Conservation (phyloP, 1,140 invertebrate species). For the Temnothorax nylanderi region DNA sequence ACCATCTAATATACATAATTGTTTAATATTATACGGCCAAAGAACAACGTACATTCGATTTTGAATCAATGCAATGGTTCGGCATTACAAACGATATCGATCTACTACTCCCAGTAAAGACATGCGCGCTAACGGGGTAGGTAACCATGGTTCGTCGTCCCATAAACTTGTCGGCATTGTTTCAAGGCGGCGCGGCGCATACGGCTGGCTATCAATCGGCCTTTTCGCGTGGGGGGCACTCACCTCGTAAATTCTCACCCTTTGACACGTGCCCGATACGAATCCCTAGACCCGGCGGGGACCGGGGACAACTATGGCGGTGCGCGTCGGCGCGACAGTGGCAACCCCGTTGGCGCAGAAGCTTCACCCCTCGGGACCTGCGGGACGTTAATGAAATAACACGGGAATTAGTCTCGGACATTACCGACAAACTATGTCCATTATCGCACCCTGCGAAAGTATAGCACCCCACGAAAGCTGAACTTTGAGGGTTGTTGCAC, state of each 20-base stretch:
- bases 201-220: conserved; percentile 77
- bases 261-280: conserved; percentile 84
- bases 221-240: conserved; percentile 75
- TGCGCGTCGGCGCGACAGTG: conserved; percentile 64
- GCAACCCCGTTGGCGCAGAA: conserved; percentile 62
- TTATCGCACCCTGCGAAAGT: conserved; percentile 78
- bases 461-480: conserved; percentile 56
- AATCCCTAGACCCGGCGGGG: conserved; percentile 68
- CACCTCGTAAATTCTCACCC: conserved; percentile 85
- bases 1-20: background rate
- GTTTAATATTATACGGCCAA: conserved; percentile 29
- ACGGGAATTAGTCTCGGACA: conserved; percentile 86
- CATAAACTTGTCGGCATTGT: conserved; percentile 64
- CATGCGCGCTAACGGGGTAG: conserved; percentile 61
- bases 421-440: conserved; percentile 86
- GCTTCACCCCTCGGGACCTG: conserved; percentile 79
- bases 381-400: conserved; percentile 86
- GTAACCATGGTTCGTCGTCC: conserved; percentile 52
- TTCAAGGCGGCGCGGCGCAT: conserved; percentile 44
- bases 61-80: conserved; percentile 32
- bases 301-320: conserved; percentile 9
- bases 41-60: background rate
- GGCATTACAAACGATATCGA: conserved; percentile 62
- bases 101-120: conserved; percentile 46
- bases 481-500: conserved; percentile 19